Evolutionary conservation across 2,888 invertebrate genomes (phyloP), one percentile per base, ranked within the genome.

Genomic region (Lordiphosa fenestrarum): DNA sequence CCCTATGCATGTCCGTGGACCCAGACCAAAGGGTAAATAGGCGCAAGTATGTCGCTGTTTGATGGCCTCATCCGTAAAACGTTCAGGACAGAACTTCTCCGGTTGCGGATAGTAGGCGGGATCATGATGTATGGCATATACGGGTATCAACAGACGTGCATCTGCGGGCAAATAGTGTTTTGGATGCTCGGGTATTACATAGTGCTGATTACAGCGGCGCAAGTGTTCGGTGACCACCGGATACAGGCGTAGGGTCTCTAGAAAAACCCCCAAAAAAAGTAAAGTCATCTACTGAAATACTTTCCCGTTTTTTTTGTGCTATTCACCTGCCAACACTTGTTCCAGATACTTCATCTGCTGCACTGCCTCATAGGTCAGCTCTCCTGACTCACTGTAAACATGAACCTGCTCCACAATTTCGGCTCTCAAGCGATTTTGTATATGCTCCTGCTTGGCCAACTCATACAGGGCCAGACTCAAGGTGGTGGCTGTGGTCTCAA

Each of bases 401-500:
- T 37, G 49, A 2, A 84, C 39, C 0, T 68, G 59, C 2, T 77
- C 66, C 23, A 87, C 81, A 9, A 91, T 88, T 80, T 92, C 91
- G 7, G 82, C 70, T 4, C 90, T 72, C 1, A 90, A 72, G 52
- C 84, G 89, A 1, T 88, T 74, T 70, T 53, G 84, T 55, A 84
- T 66, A 0, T 83, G 51, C 6, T 52, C 61, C 54, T 88, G 62
- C 2, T 59, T 42, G 0, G 87, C 87, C 53, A 88, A 53, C 54
- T 88, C 88, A 10, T 86, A 88, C 0, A 88, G 38, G 0, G 82
- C 72, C 58, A 92, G 92, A 64, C 91, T 91, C 10, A 93, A 90
- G 0, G 92, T 91, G 0, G 92, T 91, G 0, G 93, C 92, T 0
- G 93, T 92, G 0, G 93, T 93, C 82, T 93, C 93, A 71, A 92